These are phyloP conservation scores for Diplazon laetatorius DNA, from an alignment of 2,888 invertebrate genomes.

Conservation along the genomic window DNA sequence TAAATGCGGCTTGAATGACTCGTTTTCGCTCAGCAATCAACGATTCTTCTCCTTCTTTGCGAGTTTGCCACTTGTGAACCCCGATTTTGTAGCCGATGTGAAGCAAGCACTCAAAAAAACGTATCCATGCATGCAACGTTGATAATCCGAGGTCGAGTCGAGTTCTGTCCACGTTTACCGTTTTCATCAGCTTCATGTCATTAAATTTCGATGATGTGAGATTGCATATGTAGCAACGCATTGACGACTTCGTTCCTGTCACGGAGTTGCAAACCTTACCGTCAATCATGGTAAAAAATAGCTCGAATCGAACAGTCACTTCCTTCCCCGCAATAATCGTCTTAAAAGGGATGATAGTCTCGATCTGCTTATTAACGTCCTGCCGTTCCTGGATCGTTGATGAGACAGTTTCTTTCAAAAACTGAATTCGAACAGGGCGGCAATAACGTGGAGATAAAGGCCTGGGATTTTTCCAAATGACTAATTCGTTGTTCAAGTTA, in stretches of 20 bases:
- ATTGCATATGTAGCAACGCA: slow-evolving; percentile 63
- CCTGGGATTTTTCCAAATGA: too few species aligned
- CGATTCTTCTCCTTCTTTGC: slow-evolving; percentile 31
- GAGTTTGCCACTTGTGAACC: slow-evolving; percentile 62
- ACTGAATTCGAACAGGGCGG: slow-evolving; percentile 40
- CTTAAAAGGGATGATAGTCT: slow-evolving; percentile 41
- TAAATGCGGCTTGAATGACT: slow-evolving; percentile 52
- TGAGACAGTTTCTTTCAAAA: slow-evolving; percentile 46
- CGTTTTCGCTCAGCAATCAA: slow-evolving; percentile 28
- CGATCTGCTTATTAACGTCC: slow-evolving; percentile 29
- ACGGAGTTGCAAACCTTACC: slow-evolving; percentile 62
- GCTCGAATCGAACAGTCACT: slow-evolving; percentile 53
- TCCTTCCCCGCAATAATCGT: slow-evolving; percentile 56
- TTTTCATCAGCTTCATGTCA: slow-evolving; percentile 7
- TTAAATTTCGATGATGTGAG: slow-evolving; percentile 61
- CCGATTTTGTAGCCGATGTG: slow-evolving; percentile 61
- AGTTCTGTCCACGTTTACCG: neutral
- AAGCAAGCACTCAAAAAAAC: slow-evolving; percentile 64
- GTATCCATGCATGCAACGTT: slow-evolving; percentile 61
- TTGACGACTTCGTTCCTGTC: slow-evolving; percentile 47
- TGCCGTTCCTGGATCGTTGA: slow-evolving; percentile 32
- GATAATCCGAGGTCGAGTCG: slow-evolving; percentile 59
- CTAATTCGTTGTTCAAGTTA: slow-evolving; percentile 24
- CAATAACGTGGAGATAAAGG: slow-evolving; percentile 41
- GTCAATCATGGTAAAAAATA: slow-evolving; percentile 61